These are phyloP conservation scores for Azorinus chamasolen DNA, from an alignment of 2,888 invertebrate genomes.

Conservation along the genomic window DNA sequence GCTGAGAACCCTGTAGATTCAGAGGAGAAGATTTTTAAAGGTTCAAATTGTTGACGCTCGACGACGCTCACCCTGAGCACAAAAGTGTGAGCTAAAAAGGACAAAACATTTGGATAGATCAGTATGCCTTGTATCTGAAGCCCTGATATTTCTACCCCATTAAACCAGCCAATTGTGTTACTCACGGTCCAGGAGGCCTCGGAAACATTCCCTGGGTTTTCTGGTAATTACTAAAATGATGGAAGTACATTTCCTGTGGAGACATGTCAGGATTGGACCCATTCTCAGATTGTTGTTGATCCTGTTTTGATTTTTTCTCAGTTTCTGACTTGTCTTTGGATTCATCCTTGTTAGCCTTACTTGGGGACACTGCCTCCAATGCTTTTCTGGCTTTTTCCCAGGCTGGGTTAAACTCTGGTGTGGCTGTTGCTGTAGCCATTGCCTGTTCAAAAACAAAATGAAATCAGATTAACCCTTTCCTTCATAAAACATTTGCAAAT, in stretches of 20 bases:
- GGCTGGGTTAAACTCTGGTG: slow-evolving; percentile 68
- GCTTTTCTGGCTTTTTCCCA: slow-evolving; percentile 82
- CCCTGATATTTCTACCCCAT: too few species aligned
- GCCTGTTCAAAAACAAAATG: slow-evolving; percentile 20
- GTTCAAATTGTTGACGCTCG: too few species aligned
- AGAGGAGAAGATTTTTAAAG: too few species aligned
- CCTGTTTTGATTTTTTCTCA: not conserved
- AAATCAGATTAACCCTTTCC: too few species aligned
- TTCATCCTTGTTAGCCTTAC: slow-evolving; percentile 49
- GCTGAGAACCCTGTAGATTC: too few species aligned
- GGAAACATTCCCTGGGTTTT: slow-evolving; percentile 49
- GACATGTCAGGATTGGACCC: slow-evolving; percentile 5
- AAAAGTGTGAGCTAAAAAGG: too few species aligned
- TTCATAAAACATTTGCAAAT: too few species aligned
- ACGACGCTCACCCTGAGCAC: too few species aligned
- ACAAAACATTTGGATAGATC: too few species aligned
- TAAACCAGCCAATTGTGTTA: not conserved
- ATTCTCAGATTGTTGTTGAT: not conserved
- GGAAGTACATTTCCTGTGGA: slow-evolving; percentile 56
- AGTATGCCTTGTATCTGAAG: too few species aligned
- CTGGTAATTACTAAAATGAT: slow-evolving; percentile 59
- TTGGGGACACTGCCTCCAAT: slow-evolving; percentile 73
- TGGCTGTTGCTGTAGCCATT: slow-evolving; percentile 27
- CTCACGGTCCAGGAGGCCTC: slow-evolving; percentile 41
- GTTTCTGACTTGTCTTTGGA: slow-evolving; percentile 1